phyloP scores from a whole-genome alignment of 2,888 invertebrate genomes.

The Dynastes tityus region DNA sequence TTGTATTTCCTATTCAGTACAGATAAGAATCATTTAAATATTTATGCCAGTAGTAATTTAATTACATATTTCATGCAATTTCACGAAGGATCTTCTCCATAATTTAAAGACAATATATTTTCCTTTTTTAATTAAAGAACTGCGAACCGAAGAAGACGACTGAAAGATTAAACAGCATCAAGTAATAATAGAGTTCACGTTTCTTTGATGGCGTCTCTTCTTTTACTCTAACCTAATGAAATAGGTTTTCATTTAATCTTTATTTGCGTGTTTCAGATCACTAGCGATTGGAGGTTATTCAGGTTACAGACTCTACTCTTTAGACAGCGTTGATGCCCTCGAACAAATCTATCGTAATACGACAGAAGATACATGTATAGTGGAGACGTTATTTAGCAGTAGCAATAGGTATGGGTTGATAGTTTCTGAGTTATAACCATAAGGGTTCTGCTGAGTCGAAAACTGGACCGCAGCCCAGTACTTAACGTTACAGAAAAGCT shows the following conservation, averaged over 20 bases:
- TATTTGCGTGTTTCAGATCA: slow-evolving; percentile 76
- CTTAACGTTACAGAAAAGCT: no score
- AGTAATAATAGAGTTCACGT: background rate
- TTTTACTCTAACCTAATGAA: background rate
- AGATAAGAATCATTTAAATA: no score
- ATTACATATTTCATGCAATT: no score
- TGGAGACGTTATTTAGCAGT: slow-evolving; percentile 97
- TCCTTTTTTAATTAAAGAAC: background rate
- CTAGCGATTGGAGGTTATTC: slow-evolving; percentile 93
- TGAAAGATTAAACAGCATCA: background rate
- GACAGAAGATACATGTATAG: slow-evolving; percentile 89
- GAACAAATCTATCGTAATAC: slow-evolving; percentile 92
- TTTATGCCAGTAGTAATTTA: no score
- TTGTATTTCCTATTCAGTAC: no score
- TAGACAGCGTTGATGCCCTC: slow-evolving; percentile 85
- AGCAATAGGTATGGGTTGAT: slow-evolving; percentile 70
- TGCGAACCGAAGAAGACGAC: background rate
- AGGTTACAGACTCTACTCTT: slow-evolving; percentile 91
- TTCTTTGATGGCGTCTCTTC: background rate
- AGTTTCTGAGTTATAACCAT: no score
- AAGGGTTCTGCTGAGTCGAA: no score
- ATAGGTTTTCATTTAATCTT: slow-evolving; percentile 1
- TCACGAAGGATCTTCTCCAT: no score
- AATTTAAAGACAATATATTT: no score
- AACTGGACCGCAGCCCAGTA: no score